A percentile compares a stretch with the other conserved stretches of the same genome.
phyloP scores from a whole-genome alignment of 1,140 invertebrate species.

The Metaphire vulgaris region DNA sequence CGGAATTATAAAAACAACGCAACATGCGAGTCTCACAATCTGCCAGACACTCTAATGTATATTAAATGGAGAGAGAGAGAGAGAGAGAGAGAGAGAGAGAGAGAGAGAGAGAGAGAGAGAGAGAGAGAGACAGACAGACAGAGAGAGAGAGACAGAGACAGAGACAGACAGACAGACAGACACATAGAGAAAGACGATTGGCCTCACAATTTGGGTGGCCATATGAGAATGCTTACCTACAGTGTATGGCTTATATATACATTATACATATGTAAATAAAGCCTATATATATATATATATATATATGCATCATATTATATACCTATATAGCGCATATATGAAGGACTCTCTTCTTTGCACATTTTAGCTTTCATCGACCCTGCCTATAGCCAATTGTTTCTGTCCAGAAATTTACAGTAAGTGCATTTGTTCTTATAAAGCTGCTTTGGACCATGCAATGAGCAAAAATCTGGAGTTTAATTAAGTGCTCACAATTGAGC shows the following conservation, averaged over 20 bases:
- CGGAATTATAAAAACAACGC: too few relatives aligned
- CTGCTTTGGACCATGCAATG: too few relatives aligned
- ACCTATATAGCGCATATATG: slow-evolving; percentile 4
- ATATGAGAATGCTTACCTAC: not conserved
- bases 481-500: too few relatives aligned
- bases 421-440: too few relatives aligned
- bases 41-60: too few relatives aligned
- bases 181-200: not conserved
- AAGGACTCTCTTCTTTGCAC: not conserved
- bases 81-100: not conserved
- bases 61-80: too few relatives aligned
- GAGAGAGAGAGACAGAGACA: not conserved
- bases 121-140: not conserved
- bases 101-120: not conserved
- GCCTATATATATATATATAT: not conserved
- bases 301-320: slow-evolving; percentile 4
- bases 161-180: not conserved
- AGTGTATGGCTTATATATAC: not conserved
- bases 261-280: not conserved
- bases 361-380: too few relatives aligned
- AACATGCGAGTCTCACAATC: too few relatives aligned
- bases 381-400: too few relatives aligned
- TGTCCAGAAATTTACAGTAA: too few relatives aligned
- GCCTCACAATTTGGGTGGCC: not conserved
- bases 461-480: too few relatives aligned